These are phyloP conservation scores for Stenolophus ochropezus DNA, from an alignment of 2,888 invertebrate species.

Conservation along the genomic window DNA sequence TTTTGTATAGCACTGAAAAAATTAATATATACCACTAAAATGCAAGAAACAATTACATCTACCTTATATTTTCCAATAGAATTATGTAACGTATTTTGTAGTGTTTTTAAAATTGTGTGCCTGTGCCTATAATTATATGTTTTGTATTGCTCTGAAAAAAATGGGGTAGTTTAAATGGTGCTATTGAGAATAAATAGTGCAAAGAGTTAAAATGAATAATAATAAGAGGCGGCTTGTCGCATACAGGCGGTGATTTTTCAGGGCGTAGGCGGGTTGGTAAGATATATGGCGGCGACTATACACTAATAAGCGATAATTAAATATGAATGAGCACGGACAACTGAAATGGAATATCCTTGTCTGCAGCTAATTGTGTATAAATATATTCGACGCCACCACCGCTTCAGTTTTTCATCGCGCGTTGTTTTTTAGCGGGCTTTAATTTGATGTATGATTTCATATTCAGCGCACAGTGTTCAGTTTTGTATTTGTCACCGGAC, in stretches of 20 bases:
- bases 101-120: no score
- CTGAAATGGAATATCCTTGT: conserved; percentile 57
- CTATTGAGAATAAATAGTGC: no score
- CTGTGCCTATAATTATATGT: no score
- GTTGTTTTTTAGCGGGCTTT: conserved; percentile 46
- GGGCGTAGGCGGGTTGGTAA: conserved; percentile 23
- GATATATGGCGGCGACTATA: conserved; percentile 37
- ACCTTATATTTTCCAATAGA: no score
- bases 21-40: no score
- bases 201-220: no score
- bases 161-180: no score
- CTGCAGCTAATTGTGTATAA: conserved; percentile 58
- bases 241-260: conserved; percentile 13
- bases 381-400: conserved; percentile 43
- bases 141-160: no score
- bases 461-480: conserved; percentile 52
- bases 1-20: no score
- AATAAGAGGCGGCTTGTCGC: conserved; percentile 15
- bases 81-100: no score
- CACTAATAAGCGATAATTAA: conserved; percentile 57
- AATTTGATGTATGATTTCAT: conserved; percentile 58
- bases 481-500: conserved; percentile 58
- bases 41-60: no score
- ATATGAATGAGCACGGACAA: conserved; percentile 52
- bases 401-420: conserved; percentile 53